Conservation (phyloP, 1,140 invertebrate genomes). For the Marisa cornuarietis region DNA sequence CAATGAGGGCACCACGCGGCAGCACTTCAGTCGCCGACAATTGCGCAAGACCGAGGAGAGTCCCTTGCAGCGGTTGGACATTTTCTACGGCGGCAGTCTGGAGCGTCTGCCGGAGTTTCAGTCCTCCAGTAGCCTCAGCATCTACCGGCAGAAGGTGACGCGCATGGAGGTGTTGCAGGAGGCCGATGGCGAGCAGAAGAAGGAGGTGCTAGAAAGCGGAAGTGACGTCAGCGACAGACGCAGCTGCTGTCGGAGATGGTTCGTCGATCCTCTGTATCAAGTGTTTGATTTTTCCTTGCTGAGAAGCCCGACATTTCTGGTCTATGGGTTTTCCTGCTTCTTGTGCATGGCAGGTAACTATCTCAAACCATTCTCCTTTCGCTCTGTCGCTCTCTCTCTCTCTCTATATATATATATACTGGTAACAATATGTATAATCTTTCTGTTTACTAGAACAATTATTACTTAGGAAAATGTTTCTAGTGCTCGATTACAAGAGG, state of each 20-base stretch:
- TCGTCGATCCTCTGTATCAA: conserved; percentile 19
- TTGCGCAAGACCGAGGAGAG: conserved; percentile 19
- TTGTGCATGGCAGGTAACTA: conserved; percentile 87
- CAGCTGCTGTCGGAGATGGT: conserved; percentile 11
- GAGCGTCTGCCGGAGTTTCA: conserved; percentile 31
- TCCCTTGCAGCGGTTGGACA: conserved; percentile 43
- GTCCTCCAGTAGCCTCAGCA: conserved; percentile 16
- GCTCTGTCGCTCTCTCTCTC: background rate
- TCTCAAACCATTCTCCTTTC: background rate
- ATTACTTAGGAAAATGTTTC: too few species aligned
- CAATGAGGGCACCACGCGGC: background rate
- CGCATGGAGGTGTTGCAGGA: background rate
- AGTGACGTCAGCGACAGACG: background rate
- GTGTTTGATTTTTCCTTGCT: conserved; percentile 73
- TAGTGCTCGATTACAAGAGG: too few species aligned
- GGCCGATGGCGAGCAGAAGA: conserved; percentile 5
- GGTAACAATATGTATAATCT: too few species aligned
- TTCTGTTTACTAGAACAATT: too few species aligned
- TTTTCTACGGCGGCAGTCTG: conserved; percentile 55
- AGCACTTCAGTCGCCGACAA: conserved; percentile 4
- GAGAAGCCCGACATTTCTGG: conserved; percentile 86
- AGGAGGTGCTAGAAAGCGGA: background rate
- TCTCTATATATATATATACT: background rate
- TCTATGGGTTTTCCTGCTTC: conserved; percentile 87
- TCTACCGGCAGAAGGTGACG: conserved; percentile 14